phyloP scores from a whole-genome alignment of 2,113 vertebrate species.

The Ornithorhynchus anatinus region DNA sequence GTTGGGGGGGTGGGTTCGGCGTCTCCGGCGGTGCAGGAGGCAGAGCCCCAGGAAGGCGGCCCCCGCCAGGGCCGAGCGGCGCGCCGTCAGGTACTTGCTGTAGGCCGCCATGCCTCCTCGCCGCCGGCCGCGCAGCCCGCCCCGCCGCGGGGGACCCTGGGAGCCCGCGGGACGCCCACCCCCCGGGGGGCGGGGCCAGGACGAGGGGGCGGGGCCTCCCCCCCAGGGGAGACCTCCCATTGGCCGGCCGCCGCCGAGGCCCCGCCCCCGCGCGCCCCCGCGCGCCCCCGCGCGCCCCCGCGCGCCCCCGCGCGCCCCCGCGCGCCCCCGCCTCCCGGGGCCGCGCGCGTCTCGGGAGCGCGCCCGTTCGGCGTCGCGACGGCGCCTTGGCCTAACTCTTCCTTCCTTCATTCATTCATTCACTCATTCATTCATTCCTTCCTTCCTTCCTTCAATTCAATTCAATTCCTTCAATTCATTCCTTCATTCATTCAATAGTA shows the following conservation, averaged over 20 bases:
- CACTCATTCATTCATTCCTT: too few relatives aligned
- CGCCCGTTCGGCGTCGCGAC: too few relatives aligned
- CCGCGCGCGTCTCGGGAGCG: fast-evolving
- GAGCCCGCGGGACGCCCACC: background rate
- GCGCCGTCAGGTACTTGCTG: constrained; percentile 88
- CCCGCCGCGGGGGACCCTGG: constrained; percentile 56
- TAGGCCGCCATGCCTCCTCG: constrained; percentile 80
- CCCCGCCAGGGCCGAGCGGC: constrained; percentile 83
- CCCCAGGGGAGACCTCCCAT: background rate
- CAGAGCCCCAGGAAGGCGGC: constrained; percentile 78
- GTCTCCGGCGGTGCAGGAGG: constrained; percentile 79
- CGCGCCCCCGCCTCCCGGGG: background rate
- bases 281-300: background rate
- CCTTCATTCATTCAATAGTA: too few relatives aligned
- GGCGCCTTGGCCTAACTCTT: too few relatives aligned
- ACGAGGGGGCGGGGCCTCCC: background rate
- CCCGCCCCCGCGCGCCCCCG: background rate
- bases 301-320: constrained; percentile 16
- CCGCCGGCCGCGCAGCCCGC: too few relatives aligned
- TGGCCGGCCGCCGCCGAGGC: constrained; percentile 4
- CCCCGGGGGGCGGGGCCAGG: background rate
- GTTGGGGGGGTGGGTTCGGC: background rate
- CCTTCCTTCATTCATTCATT: background rate
- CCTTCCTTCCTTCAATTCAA: too few relatives aligned
- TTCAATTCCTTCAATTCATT: too few relatives aligned